phyloP scores from a whole-genome alignment of 2,797 vertebrate species.

The Cyclopterus lumpus region DNA sequence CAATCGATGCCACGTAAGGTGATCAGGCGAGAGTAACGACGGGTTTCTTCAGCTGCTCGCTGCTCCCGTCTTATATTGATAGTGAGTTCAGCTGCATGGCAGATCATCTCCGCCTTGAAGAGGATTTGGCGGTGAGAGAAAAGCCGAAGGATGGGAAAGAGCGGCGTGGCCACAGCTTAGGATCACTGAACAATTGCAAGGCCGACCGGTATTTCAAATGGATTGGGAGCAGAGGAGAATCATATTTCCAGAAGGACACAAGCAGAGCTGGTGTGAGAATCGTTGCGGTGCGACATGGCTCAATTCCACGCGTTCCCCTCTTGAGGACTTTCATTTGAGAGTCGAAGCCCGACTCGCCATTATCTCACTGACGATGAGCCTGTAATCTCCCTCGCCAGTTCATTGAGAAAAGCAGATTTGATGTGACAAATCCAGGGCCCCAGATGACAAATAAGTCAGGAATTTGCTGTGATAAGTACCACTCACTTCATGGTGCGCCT shows the following conservation, averaged over 20 bases:
- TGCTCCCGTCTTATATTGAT: constrained; percentile 17
- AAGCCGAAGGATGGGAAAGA: constrained; percentile 43
- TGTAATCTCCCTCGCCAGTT: constrained; percentile 68
- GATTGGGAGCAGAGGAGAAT: constrained; percentile 48
- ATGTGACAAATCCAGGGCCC: constrained; percentile 71
- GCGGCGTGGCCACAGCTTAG: constrained; percentile 46
- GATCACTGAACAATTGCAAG: constrained; percentile 49
- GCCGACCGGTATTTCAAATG: constrained; percentile 50
- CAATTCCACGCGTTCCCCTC: constrained; percentile 50
- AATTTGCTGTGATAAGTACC: constrained; percentile 64
- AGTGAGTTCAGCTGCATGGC: constrained; percentile 27
- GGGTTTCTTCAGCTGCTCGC: constrained; percentile 1
- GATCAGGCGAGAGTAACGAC: constrained; percentile 16
- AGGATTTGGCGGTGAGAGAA: constrained; percentile 49
- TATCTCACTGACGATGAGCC: constrained; percentile 65
- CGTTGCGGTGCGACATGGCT: constrained; percentile 23
- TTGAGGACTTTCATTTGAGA: constrained; percentile 64
- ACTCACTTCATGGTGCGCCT: constrained; percentile 50
- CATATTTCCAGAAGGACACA: constrained; percentile 44
- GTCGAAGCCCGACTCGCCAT: constrained; percentile 54
- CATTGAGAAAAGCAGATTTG: constrained; percentile 76
- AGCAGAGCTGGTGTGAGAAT: constrained; percentile 51
- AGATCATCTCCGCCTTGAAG: constrained; percentile 44
- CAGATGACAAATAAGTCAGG: constrained; percentile 75
- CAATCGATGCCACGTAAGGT: constrained; percentile 6